These are phyloP conservation scores for Drosophila ficusphila DNA, from an alignment of 1,140 invertebrate species.

Conservation along the genomic window DNA sequence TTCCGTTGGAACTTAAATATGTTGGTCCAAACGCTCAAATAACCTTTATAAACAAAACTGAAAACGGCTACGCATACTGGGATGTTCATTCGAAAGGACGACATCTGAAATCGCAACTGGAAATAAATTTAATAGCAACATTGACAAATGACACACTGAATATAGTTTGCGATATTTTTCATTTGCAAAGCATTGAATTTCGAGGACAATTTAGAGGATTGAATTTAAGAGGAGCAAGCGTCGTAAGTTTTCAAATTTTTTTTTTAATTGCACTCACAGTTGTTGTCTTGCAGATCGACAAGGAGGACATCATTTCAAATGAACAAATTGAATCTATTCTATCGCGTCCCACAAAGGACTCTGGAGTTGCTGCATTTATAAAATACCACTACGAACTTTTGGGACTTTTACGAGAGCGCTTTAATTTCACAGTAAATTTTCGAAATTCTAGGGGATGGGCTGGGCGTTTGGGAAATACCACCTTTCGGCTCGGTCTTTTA, in stretches of 20 bases:
- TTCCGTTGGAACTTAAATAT: constrained; percentile 53
- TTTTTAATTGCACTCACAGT: no score
- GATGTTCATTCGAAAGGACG: constrained; percentile 72
- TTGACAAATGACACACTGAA: constrained; percentile 3
- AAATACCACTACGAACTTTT: constrained; percentile 78
- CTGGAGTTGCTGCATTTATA: constrained; percentile 69
- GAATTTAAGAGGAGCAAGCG: constrained; percentile 59
- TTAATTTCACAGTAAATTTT: constrained; percentile 77
- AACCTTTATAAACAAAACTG: constrained; percentile 59
- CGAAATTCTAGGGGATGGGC: constrained; percentile 81
- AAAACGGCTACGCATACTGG: constrained; percentile 51
- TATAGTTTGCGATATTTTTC: constrained; percentile 40
- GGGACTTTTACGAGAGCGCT: constrained; percentile 56
- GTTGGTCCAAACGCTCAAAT: constrained; percentile 74
- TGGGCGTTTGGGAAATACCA: constrained; percentile 66
- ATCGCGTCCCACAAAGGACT: constrained; percentile 56
- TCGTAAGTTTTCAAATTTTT: constrained; percentile 51
- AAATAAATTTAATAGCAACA: constrained; percentile 53
- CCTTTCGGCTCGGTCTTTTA: constrained; percentile 67
- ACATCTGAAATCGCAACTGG: constrained; percentile 50
- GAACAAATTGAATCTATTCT: constrained; percentile 65
- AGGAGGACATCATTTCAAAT: constrained; percentile 65
- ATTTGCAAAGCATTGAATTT: constrained; percentile 56
- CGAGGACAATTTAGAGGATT: constrained; percentile 66
- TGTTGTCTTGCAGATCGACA: constrained; percentile 73